Evolutionary conservation across 2,797 vertebrate species (phyloP), one percentile per base, ranked within the genome.

Genomic region (Karalla daura): DNA sequence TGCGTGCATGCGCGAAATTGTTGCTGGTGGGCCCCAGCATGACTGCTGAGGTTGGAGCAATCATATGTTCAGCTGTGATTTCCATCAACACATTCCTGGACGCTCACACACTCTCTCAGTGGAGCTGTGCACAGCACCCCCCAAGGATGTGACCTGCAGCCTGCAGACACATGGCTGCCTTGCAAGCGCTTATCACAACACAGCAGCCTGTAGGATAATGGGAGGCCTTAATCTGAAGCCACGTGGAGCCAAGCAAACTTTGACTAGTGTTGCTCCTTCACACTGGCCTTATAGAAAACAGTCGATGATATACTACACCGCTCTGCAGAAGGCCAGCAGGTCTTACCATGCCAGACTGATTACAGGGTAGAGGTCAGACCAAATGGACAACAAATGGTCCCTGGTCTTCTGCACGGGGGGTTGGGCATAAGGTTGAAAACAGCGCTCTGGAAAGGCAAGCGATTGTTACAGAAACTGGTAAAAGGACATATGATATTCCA

Each of bases 1-100:
- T 74, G 71, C 47, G 33, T 86, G 76, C 71, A 56, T 83, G 84
- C 41, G 36, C 65, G 0, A 82, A 88, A 89, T 82, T 85, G 80
- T 91, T 91, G 92, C 90, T 90, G 91, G 93, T 93, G 91, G 93
- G 91, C 92, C 93, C 90, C 92, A 92, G 90, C 88, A 90, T 91
- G 92, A 94, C 91, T 92, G 92, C 92, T 90, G 91, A 93, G 86
- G 88, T 90, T 93, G 91, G 90, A 93, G 92, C 91, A 93, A 94
- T 94, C 89, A 90, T 90, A 88, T 88, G 84, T 89, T 92, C 94
- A 94, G 94, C 94, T 94, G 93, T 90, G 89, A 92, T 93, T 94
- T 94, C 93, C 92, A 94, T 94, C 94, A 94, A 92, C 93, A 92
- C 94, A 94, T 94, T 94, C 94, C 93, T 93, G 90, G 91, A 89